These are phyloP conservation scores for Chymomyza amoena DNA, from an alignment of 2,888 invertebrate species.

Conservation along the genomic window DNA sequence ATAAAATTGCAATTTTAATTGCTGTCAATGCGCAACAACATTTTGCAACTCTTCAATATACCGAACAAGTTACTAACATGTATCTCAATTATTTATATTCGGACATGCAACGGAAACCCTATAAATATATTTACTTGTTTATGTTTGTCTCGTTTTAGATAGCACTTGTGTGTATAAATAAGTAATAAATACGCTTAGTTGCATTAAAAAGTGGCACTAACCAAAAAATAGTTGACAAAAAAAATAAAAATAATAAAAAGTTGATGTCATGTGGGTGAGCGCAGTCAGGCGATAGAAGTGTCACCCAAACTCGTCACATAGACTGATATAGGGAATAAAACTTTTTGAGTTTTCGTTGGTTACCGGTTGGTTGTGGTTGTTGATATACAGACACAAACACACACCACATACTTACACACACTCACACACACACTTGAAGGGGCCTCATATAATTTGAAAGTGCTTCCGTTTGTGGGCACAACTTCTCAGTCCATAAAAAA, in stretches of 20 bases:
- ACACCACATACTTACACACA: slow-evolving; percentile 19
- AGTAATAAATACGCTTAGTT: slow-evolving; percentile 73
- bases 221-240: slow-evolving; percentile 63
- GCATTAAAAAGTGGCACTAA: slow-evolving; percentile 65
- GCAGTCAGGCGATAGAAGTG: slow-evolving; percentile 42
- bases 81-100: neutral
- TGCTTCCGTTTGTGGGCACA: slow-evolving; percentile 70
- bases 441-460: slow-evolving; percentile 73
- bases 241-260: slow-evolving; percentile 29
- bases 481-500: slow-evolving; percentile 21
- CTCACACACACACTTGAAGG: slow-evolving; percentile 14
- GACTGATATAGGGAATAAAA: slow-evolving; percentile 31
- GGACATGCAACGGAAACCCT: neutral
- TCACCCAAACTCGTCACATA: slow-evolving; percentile 36
- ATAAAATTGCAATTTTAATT: neutral
- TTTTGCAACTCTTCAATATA: neutral
- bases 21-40: neutral
- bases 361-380: slow-evolving; percentile 67
- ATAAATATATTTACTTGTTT: neutral
- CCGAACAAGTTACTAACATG: neutral
- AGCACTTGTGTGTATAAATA: slow-evolving; percentile 63
- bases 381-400: slow-evolving; percentile 25
- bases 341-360: slow-evolving; percentile 71
- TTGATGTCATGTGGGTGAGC: neutral
- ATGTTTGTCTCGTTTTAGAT: slow-evolving; percentile 40